phyloP scores from a whole-genome alignment of 1,140 invertebrate species.

The Hydropsyche tenuis region DNA sequence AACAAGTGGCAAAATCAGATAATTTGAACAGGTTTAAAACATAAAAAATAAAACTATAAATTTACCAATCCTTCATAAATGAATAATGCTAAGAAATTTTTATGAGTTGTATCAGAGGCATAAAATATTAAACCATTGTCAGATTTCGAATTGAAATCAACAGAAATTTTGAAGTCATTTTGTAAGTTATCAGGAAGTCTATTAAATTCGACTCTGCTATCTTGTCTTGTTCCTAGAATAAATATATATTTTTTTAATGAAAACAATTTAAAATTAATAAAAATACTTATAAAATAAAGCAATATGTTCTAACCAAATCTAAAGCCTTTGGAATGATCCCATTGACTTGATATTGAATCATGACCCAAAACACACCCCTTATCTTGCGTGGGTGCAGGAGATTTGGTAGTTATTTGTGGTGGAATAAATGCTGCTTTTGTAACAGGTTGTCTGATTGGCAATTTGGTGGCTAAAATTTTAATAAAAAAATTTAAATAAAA shows the following conservation, averaged over 20 bases:
- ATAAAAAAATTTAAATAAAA: too few species aligned
- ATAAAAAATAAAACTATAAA: too few species aligned
- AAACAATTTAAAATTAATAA: neutral
- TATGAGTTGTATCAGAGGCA: constrained; percentile 69
- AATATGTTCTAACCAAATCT: constrained; percentile 60
- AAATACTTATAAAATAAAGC: constrained; percentile 3
- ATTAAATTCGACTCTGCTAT: constrained; percentile 77
- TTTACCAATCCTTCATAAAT: constrained; percentile 80
- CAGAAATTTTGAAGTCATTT: constrained; percentile 75
- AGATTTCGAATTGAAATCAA: constrained; percentile 82
- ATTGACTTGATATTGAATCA: constrained; percentile 54
- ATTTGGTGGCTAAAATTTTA: too few species aligned
- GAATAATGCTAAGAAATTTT: constrained; percentile 82
- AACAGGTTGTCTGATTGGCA: too few species aligned
- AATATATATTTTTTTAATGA: constrained; percentile 11
- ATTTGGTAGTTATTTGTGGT: neutral
- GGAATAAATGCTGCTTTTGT: neutral
- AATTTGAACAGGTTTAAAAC: too few species aligned
- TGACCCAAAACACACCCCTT: constrained; percentile 56
- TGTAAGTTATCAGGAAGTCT: constrained; percentile 67
- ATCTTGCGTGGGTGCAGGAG: constrained; percentile 41
- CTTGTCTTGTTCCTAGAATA: constrained; percentile 66
- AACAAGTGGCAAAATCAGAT: constrained; percentile 49
- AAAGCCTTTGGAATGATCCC: constrained; percentile 55
- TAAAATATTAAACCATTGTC: constrained; percentile 89